These are phyloP conservation scores for Babyrousa celebensis DNA, from an alignment of 2,797 vertebrate species.

Conservation along the genomic window DNA sequence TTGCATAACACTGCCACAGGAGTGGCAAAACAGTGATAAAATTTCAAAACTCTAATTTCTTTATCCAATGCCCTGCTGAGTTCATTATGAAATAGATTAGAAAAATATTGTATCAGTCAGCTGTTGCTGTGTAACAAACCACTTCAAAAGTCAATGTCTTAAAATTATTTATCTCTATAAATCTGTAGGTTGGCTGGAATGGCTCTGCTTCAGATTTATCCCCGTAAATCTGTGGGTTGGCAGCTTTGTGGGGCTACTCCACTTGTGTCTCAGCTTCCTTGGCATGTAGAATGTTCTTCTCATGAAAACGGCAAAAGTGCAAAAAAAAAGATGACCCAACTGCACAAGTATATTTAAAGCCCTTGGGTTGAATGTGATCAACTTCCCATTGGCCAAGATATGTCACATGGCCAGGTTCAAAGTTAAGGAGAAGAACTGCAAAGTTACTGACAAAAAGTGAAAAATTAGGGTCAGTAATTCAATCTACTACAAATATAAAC, in stretches of 20 bases:
- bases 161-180: neutral
- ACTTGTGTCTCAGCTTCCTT: neutral
- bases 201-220: neutral
- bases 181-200: neutral
- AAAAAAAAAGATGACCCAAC: neutral
- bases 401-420: neutral
- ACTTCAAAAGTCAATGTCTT: neutral
- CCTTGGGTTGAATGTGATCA: neutral
- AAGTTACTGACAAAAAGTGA: neutral
- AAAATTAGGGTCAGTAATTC: neutral
- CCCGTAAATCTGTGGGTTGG: neutral
- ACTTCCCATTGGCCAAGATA: neutral
- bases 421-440: neutral
- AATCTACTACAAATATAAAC: neutral
- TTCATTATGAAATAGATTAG: neutral
- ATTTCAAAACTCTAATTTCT: neutral
- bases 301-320: neutral
- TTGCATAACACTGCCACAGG: neutral
- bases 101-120: neutral
- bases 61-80: neutral
- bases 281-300: neutral
- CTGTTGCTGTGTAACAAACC: neutral
- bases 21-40: neutral
- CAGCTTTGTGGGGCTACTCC: neutral
- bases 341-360: neutral